Evolutionary conservation across 2,797 vertebrate species (phyloP).

Genomic region (Phataginus tetradactyla): DNA sequence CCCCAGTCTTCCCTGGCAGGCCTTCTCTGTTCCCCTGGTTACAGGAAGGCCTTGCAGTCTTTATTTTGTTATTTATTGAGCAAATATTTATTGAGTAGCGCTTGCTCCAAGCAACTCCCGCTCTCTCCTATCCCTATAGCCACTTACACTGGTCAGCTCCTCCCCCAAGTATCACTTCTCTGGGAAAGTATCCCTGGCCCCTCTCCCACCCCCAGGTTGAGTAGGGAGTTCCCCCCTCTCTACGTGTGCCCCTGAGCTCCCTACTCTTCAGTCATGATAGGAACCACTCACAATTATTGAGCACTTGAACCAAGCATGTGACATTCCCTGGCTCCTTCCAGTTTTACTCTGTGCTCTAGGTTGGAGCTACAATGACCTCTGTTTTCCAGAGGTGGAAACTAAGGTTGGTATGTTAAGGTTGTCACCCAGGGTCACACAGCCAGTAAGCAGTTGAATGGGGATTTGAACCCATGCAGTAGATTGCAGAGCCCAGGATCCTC

Average conservation of each 20-base stretch:
- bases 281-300: neutral
- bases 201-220: neutral
- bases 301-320: neutral
- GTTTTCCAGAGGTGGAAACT: neutral
- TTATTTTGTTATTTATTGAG: conserved; percentile 66
- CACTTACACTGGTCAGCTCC: neutral
- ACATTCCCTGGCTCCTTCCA: neutral
- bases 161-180: neutral
- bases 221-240: neutral
- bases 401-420: neutral
- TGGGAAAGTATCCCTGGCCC: conserved; percentile 49
- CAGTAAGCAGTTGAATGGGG: neutral
- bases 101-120: conserved; percentile 70
- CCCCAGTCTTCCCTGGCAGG: neutral
- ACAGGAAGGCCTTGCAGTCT: conserved; percentile 40
- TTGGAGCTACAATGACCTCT: neutral
- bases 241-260: neutral
- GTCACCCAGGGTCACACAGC: neutral
- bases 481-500: neutral
- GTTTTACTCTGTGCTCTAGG: neutral
- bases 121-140: neutral
- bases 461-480: neutral
- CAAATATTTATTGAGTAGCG: conserved; percentile 77
- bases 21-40: conserved; percentile 64
- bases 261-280: neutral